Evolutionary conservation across 2,797 vertebrate genomes (phyloP).

Genomic region (Cuculus canorus): DNA sequence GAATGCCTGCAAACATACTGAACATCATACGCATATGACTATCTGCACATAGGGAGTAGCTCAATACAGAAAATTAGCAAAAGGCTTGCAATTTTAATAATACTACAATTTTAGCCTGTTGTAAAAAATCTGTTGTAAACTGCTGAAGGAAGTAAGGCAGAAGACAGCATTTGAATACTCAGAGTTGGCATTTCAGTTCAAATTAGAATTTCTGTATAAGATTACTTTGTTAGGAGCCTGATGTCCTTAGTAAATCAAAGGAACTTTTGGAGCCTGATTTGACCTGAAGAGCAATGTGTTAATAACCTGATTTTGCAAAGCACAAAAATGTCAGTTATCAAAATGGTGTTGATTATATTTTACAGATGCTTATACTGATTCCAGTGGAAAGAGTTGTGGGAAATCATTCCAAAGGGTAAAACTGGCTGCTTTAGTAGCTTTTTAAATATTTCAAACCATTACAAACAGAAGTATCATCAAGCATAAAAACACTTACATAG

Average conservation of each 20-base stretch:
- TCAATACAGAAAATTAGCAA: background rate
- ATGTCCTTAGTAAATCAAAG: conserved; percentile 38
- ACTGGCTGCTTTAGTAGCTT: conserved; percentile 46
- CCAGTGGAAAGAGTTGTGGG: conserved; percentile 31
- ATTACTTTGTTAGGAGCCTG: conserved; percentile 7
- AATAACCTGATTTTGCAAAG: conserved; percentile 42
- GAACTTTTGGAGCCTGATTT: conserved; percentile 29
- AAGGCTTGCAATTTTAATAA: background rate
- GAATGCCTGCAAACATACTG: background rate
- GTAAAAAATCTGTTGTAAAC: background rate
- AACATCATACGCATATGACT: background rate
- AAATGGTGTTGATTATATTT: conserved; percentile 64
- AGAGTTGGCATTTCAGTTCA: background rate
- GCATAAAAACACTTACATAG: background rate
- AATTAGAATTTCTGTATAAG: conserved; percentile 11
- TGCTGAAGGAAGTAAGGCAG: background rate
- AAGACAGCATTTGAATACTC: background rate
- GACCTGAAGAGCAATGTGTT: conserved; percentile 1
- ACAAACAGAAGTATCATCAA: conserved; percentile 34
- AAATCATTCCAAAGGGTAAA: conserved; percentile 55
- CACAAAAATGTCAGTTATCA: conserved; percentile 41
- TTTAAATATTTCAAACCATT: conserved; percentile 13
- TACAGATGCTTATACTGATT: conserved; percentile 55
- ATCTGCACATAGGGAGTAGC: background rate
- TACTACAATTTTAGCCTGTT: background rate